Evolutionary conservation across 2,797 vertebrate genomes (phyloP).

Genomic region (Acropternis orthonyx): DNA sequence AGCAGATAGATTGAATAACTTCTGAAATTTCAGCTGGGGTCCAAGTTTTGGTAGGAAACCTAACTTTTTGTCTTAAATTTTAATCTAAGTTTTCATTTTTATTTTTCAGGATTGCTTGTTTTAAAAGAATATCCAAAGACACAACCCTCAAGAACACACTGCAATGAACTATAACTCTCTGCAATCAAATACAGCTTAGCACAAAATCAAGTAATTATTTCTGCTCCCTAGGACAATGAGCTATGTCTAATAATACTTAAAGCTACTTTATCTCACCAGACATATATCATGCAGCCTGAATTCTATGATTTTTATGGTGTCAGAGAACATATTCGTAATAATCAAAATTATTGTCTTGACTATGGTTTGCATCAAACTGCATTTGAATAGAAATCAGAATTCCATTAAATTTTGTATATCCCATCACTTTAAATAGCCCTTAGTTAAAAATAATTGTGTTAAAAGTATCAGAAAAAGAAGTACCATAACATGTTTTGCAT

Average conservation of each 20-base stretch:
- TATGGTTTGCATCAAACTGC: neutral
- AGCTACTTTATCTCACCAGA: neutral
- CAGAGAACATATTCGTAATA: neutral
- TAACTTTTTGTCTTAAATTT: neutral
- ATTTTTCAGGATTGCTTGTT: neutral
- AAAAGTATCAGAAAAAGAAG: neutral
- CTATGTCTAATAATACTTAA: neutral
- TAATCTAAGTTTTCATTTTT: neutral
- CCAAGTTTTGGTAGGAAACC: neutral
- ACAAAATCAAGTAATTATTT: neutral
- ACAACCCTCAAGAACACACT: neutral
- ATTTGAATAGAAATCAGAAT: slow-evolving; percentile 2
- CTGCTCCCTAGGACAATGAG: neutral
- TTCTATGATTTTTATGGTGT: neutral
- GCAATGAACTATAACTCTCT: neutral
- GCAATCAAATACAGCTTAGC: neutral
- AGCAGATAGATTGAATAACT: neutral
- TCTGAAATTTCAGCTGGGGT: neutral
- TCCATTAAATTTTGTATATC: neutral
- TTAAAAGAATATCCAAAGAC: neutral
- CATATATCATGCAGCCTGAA: neutral
- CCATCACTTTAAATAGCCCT: slow-evolving; percentile 17
- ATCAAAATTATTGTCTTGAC: neutral
- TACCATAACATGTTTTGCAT: neutral
- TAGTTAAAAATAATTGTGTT: neutral